Base-by-base conservation (phyloP, 1,140 invertebrate species). In the Hyles euphorbiae region DNA sequence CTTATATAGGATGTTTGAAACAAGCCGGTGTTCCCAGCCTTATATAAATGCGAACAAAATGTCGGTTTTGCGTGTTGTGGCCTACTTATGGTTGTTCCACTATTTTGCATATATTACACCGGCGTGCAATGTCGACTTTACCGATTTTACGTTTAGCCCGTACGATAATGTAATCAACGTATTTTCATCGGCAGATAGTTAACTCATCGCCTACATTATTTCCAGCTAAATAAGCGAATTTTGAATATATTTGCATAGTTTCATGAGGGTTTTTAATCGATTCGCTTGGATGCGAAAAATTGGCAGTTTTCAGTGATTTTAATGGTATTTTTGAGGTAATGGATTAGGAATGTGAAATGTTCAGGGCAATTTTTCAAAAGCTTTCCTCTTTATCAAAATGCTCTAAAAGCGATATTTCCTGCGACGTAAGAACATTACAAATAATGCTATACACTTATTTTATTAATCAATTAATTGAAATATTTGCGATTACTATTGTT, bases 11-110 rank as follows among this genome's bases (percentile, higher is more conserved):
- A 56, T 63, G 59, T 63, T 65, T 49, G 5, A 47, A 10, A 45
- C 46, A 40, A 34, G n/a, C 32, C n/a, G 34, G 7, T 40, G 34
- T 56, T 78, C 67, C 58, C 67, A 63, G 68, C 63, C 69, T 81
- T 81, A 83, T 85, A 81, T 84, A 81, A 79, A 83, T 80, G 76
- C 74, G 81, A 83, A 83, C 81, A 85, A 87, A 87, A 87, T 85
- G 84, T 81, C 67, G 70, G 68, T 67, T 81, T 87, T 74, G 84
- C 84, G 84, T 87, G 84, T 75, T 74, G 70, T 68, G 65, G 63
- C 60, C 63, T 79, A 83, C 76, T 87, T 87, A 82, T 76, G 70
- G 71, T 78, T 70, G 64, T 70, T 74, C 71, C 73, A 73, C 73
- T 82, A 82, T 81, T 87, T 83, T 85, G 82, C 83, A 87, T 85